These are phyloP conservation scores for Tapera naevia DNA, from an alignment of 2,797 vertebrate genomes.

Conservation along the genomic window DNA sequence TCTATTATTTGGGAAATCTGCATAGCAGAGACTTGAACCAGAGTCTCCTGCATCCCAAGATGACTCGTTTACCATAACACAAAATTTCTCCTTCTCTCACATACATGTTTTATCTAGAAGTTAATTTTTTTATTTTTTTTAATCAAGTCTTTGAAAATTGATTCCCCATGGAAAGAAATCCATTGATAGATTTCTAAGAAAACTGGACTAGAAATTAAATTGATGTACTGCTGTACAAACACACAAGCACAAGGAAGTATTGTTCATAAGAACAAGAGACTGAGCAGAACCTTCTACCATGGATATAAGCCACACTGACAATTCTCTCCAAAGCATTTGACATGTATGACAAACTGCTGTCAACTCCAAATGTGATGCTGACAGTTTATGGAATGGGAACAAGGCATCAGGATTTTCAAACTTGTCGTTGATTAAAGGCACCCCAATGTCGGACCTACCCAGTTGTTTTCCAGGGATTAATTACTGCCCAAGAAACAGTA, in stretches of 20 bases:
- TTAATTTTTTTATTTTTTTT: background rate
- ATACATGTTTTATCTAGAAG: background rate
- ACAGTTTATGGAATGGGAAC: background rate
- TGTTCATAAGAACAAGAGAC: background rate
- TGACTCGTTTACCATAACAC: background rate
- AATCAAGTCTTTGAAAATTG: background rate
- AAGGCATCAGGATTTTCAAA: background rate
- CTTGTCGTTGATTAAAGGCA: background rate
- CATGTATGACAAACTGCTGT: rapidly evolving
- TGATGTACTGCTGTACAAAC: background rate
- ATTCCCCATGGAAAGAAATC: background rate
- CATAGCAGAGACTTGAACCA: background rate
- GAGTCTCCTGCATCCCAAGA: background rate
- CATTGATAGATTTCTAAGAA: background rate
- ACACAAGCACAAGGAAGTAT: rapidly evolving
- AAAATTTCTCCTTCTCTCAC: background rate
- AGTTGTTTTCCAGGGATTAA: background rate
- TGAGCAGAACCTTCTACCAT: background rate
- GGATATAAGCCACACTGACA: background rate
- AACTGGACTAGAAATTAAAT: background rate
- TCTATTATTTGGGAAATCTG: background rate
- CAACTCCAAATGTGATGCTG: background rate
- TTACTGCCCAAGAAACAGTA: background rate
- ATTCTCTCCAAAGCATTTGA: background rate
- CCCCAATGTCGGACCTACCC: too few species aligned